Conservation (phyloP, 2,797 vertebrate species). For the Argya squamiceps region DNA sequence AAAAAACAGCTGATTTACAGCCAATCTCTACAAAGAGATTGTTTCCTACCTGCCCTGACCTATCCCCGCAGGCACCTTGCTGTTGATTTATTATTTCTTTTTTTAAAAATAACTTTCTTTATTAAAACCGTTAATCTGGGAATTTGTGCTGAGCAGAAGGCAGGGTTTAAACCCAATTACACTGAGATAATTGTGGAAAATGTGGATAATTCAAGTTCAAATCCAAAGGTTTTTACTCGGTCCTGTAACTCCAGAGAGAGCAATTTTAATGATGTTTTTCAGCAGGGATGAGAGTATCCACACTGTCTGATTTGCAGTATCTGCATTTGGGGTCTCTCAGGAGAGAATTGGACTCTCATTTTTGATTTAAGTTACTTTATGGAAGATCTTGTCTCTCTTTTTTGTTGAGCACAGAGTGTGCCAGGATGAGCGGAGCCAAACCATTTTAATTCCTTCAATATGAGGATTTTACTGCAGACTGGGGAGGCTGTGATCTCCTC, state of each 20-base stretch:
- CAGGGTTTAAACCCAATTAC: background rate
- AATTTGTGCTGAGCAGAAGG: background rate
- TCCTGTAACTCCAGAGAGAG: background rate
- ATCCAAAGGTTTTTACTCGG: background rate
- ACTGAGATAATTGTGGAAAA: background rate
- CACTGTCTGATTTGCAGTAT: background rate
- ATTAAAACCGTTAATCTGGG: background rate
- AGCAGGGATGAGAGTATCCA: background rate
- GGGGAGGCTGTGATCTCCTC: background rate
- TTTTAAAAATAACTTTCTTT: background rate
- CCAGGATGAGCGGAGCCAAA: background rate
- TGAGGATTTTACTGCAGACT: background rate
- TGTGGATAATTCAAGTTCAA: background rate
- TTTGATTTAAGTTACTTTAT: background rate
- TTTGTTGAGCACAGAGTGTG: background rate
- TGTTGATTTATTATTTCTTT: background rate
- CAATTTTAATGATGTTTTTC: background rate
- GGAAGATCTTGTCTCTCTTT: background rate
- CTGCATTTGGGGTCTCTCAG: background rate
- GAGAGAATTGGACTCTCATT: background rate
- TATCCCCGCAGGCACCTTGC: background rate
- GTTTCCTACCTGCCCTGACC: background rate
- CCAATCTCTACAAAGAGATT: conserved; percentile 1
- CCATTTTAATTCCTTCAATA: background rate
- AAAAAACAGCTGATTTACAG: conserved; percentile 8